phyloP scores from a whole-genome alignment of 1,140 invertebrate species.

The Leptopilina boulardi region DNA sequence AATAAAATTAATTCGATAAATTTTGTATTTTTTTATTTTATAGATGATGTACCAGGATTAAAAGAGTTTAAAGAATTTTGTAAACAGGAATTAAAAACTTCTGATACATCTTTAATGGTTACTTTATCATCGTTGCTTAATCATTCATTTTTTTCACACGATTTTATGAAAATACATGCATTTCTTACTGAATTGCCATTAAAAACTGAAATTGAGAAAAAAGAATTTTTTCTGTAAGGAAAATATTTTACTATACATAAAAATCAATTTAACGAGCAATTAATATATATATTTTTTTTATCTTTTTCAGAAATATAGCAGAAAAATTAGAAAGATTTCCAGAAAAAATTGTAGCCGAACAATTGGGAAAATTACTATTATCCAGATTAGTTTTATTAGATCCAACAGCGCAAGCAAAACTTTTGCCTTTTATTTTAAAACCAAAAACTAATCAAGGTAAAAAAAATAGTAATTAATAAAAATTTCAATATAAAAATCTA shows the following conservation, averaged over 20 bases:
- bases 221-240: conserved; percentile 83
- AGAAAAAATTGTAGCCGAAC: conserved; percentile 86
- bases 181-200: conserved; percentile 88
- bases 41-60: conserved; percentile 82
- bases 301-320: conserved; percentile 76
- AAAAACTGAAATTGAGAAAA: conserved; percentile 85
- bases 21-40: too few species aligned
- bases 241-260: background rate
- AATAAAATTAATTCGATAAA: too few species aligned
- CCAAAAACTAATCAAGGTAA: conserved; percentile 75
- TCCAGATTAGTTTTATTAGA: conserved; percentile 90
- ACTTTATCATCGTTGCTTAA: conserved; percentile 80
- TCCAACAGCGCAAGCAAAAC: conserved; percentile 83
- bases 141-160: conserved; percentile 87
- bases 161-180: conserved; percentile 88
- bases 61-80: conserved; percentile 83
- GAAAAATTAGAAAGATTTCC: conserved; percentile 82
- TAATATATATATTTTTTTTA: conserved; percentile 29
- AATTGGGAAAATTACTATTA: conserved; percentile 84
- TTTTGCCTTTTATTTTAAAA: conserved; percentile 85
- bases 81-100: conserved; percentile 79
- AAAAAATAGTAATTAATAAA: background rate
- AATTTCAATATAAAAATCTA: conserved; percentile 1
- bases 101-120: conserved; percentile 78
- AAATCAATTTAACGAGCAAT: background rate